These are phyloP conservation scores for Diadumene lineata DNA, from an alignment of 92 coral and sea anemone genomes.

Conservation along the genomic window DNA sequence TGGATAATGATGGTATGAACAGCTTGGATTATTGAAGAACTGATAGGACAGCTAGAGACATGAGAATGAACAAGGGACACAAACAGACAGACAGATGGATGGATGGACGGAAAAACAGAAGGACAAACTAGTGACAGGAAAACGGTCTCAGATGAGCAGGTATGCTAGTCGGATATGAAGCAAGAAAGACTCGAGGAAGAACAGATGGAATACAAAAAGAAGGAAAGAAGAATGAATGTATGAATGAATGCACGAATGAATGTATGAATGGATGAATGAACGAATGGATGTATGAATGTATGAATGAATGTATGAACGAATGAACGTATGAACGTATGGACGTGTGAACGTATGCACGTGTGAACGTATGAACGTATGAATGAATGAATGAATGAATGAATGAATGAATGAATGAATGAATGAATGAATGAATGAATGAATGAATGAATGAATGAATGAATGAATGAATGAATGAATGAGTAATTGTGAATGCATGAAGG, in stretches of 20 bases:
- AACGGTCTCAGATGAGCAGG: background rate
- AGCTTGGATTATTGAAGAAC: conserved; percentile 31
- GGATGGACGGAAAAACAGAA: background rate
- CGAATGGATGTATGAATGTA: too few species aligned
- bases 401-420: background rate
- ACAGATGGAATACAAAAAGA: too few species aligned
- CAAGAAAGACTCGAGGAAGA: too few species aligned
- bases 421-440: background rate
- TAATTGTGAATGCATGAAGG: background rate
- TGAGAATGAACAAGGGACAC: background rate
- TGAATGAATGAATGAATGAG: background rate
- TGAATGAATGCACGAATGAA: background rate
- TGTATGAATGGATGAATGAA: too few species aligned
- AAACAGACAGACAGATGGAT: background rate
- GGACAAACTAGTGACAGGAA: background rate
- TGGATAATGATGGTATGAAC: conserved; percentile 19
- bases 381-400: background rate
- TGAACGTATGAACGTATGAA: too few species aligned
- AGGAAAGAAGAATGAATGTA: background rate
- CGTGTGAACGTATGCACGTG: background rate
- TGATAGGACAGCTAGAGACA: background rate
- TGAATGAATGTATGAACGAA: too few species aligned
- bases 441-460: background rate
- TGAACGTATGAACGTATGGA: too few species aligned
- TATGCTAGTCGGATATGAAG: too few species aligned